These are phyloP conservation scores for Noctuana brunneofusca DNA, from an alignment of 2,888 invertebrate species.

Conservation along the genomic window DNA sequence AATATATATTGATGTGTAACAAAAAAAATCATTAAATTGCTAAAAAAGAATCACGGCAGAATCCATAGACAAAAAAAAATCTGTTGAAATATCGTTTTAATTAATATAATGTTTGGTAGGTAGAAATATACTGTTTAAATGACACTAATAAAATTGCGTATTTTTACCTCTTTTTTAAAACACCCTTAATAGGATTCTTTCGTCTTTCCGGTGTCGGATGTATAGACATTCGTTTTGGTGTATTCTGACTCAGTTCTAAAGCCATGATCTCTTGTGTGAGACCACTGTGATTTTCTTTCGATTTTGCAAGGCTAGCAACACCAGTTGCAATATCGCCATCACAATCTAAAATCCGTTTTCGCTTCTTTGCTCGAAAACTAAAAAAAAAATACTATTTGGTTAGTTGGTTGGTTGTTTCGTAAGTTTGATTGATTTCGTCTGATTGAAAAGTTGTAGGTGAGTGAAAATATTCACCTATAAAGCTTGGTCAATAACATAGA, in stretches of 20 bases:
- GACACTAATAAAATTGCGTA: background rate
- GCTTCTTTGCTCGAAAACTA: slow-evolving; percentile 82
- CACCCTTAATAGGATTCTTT: slow-evolving; percentile 82
- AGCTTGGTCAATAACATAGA: too few species aligned
- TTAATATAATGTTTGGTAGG: too few species aligned
- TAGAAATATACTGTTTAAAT: background rate
- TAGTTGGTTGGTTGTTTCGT: too few species aligned
- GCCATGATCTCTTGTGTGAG: slow-evolving; percentile 88
- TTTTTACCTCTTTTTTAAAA: slow-evolving; percentile 82
- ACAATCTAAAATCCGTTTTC: slow-evolving; percentile 82
- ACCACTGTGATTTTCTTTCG: slow-evolving; percentile 82
- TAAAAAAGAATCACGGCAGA: too few species aligned
- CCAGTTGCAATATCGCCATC: slow-evolving; percentile 75
- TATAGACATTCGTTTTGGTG: slow-evolving; percentile 84
- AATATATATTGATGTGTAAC: background rate
- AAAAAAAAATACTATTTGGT: background rate
- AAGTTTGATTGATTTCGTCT: too few species aligned
- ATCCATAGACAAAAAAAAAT: too few species aligned
- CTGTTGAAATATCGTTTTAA: too few species aligned
- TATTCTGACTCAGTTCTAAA: slow-evolving; percentile 85
- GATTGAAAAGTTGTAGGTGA: too few species aligned
- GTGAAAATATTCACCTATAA: too few species aligned
- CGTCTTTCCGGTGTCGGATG: slow-evolving; percentile 76
- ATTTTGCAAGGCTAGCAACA: slow-evolving; percentile 66
- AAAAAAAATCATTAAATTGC: background rate